A percentile compares a stretch with the other conserved stretches of the same genome.
phyloP scores from a whole-genome alignment of 2,797 vertebrate genomes.

The Gymnocypris eckloni region DNA sequence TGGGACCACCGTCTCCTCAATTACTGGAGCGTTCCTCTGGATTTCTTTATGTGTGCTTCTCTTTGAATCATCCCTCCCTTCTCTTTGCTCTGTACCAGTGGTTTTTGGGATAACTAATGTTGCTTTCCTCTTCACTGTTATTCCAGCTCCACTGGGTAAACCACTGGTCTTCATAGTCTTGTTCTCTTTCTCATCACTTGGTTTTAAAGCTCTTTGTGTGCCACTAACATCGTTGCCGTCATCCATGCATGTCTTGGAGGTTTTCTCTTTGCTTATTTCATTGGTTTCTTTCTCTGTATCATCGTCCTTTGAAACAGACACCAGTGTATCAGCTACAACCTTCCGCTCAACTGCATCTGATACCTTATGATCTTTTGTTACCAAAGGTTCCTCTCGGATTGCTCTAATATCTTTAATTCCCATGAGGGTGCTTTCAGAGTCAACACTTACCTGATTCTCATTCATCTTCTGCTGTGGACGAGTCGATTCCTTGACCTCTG shows the following conservation, averaged over 20 bases:
- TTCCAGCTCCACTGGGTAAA: constrained; percentile 1
- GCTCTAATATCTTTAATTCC: constrained; percentile 18
- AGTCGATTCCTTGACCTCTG: neutral
- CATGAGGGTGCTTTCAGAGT: neutral
- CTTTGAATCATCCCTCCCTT: neutral
- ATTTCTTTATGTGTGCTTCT: constrained; percentile 30
- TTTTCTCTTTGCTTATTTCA: constrained; percentile 18
- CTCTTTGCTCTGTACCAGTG: constrained; percentile 30
- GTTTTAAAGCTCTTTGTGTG: constrained; percentile 22
- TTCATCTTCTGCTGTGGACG: constrained; percentile 36
- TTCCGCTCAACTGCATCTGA: neutral
- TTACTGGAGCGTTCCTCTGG: constrained; percentile 53
- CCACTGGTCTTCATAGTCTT: neutral
- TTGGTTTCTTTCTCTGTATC: constrained; percentile 30
- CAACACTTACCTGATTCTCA: constrained; percentile 5
- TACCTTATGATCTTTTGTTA: constrained; percentile 41
- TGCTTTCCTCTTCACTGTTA: neutral
- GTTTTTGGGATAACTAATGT: constrained; percentile 22
- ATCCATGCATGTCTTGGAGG: neutral
- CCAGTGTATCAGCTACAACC: neutral
- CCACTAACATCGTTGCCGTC: neutral
- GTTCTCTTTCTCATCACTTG: neutral
- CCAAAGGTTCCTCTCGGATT: constrained; percentile 19
- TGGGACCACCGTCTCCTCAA: constrained; percentile 67
- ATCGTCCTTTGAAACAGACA: constrained; percentile 27